A percentile compares a stretch with the other conserved stretches of the same genome.
phyloP scores from a whole-genome alignment of 53 echinoderm and acorn worm species.

The Patiria pectinifera region DNA sequence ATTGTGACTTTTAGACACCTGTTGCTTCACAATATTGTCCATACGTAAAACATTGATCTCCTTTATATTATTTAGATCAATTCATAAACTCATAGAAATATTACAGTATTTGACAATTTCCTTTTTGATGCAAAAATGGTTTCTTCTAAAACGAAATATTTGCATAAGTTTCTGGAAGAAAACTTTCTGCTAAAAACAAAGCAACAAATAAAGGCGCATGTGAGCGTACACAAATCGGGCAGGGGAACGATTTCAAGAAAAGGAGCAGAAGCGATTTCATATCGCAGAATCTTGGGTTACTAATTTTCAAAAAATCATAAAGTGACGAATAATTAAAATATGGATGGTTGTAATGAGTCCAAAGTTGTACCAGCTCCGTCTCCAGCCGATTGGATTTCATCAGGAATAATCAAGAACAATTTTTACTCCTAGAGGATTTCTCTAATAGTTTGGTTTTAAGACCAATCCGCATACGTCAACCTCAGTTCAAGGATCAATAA shows the following conservation, averaged over 20 bases:
- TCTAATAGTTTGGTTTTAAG: no score
- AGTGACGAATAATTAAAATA: not conserved
- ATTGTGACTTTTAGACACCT: no score
- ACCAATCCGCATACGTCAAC: no score
- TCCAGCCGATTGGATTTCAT: not conserved
- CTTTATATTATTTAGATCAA: no score
- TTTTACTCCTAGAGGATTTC: not conserved
- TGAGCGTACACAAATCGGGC: not conserved
- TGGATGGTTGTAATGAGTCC: slow-evolving; percentile 43
- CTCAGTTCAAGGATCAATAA: no score
- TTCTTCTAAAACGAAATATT: no score
- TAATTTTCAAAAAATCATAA: not conserved
- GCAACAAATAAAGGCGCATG: not conserved
- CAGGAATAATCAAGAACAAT: slow-evolving; percentile 18
- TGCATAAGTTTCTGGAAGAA: no score
- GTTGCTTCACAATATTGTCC: no score
- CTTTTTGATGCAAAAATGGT: no score
- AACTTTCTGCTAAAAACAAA: not conserved
- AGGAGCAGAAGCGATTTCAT: not conserved
- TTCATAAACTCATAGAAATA: no score
- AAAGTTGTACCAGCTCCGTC: slow-evolving; percentile 1
- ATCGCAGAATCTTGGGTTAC: not conserved
- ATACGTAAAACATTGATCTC: no score
- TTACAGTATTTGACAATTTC: no score
- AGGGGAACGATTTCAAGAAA: not conserved